Evolutionary conservation across 2,113 vertebrate species (phyloP).

Genomic region (Myotis davidii): DNA sequence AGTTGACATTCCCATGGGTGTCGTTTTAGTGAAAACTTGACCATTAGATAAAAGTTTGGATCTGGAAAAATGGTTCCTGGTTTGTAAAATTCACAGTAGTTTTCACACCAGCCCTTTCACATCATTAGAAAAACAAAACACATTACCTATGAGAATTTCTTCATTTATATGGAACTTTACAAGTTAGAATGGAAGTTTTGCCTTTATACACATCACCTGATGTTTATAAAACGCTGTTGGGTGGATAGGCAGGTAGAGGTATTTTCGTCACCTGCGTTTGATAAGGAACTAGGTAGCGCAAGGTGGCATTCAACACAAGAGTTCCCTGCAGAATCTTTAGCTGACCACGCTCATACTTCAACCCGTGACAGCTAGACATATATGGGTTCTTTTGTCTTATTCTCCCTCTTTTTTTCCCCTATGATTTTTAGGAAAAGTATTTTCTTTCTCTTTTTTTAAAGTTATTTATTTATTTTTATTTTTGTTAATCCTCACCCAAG

Average conservation of each 20-base stretch:
- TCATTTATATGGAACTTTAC: neutral
- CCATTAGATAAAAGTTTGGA: neutral
- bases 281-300: neutral
- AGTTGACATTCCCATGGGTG: neutral
- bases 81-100: conserved; percentile 39
- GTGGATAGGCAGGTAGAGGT: neutral
- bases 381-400: neutral
- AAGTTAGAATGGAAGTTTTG: neutral
- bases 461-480: too few relatives aligned
- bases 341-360: neutral
- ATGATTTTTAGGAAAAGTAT: neutral
- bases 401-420: neutral
- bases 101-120: neutral
- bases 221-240: neutral
- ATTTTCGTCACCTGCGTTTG: neutral
- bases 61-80: neutral
- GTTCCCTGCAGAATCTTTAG: neutral
- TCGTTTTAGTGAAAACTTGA: neutral
- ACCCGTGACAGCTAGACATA: neutral
- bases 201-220: neutral
- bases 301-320: neutral
- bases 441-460: neutral
- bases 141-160: neutral
- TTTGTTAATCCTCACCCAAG: too few relatives aligned
- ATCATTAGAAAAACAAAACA: neutral